Conservation (phyloP, 1,140 invertebrate species). For the Panulirus ornatus region DNA sequence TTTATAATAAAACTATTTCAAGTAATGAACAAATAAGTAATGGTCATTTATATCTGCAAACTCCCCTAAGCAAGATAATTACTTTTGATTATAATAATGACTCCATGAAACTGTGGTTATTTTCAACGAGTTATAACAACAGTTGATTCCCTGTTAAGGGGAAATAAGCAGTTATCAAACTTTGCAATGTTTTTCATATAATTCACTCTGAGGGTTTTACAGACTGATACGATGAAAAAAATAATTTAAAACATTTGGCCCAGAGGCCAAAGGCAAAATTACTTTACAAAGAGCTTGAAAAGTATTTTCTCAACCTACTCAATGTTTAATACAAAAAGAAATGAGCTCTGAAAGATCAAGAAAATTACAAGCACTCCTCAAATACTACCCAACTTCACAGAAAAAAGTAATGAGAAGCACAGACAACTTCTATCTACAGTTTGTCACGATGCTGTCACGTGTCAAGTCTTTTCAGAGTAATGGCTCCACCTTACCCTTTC, state of each 20-base stretch:
- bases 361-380: background rate
- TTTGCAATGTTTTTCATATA: no score
- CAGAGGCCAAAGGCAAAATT: background rate
- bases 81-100: no score
- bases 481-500: constrained; percentile 55
- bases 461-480: constrained; percentile 59
- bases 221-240: no score
- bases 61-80: no score
- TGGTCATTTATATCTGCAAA: no score
- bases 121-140: no score
- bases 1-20: background rate
- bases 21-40: background rate
- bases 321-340: background rate
- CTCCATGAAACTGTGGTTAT: no score
- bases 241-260: background rate
- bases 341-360: background rate
- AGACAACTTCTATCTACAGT: constrained; percentile 41
- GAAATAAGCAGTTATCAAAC: no score
- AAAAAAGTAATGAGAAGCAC: constrained; percentile 25
- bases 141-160: no score
- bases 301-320: background rate
- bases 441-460: constrained; percentile 54
- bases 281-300: background rate
- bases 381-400: constrained; percentile 4
- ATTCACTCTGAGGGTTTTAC: no score